Evolutionary conservation across 1,140 invertebrate genomes (phyloP).

Genomic region (Caenorhabditis inopinata): DNA sequence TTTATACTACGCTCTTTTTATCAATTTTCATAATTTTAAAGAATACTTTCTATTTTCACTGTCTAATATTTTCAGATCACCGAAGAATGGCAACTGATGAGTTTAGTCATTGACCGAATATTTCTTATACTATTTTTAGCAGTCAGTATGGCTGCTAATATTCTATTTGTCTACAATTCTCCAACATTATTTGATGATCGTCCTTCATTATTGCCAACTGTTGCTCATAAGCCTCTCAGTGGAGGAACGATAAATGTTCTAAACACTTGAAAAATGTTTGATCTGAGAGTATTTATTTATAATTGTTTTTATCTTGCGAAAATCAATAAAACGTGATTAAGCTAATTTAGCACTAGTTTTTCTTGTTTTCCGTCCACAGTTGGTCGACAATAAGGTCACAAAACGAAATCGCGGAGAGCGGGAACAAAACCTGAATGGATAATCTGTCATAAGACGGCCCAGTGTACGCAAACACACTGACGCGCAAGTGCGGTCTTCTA

Average conservation of each 20-base stretch:
- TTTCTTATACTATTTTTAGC: conserved; percentile 95
- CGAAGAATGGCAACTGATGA: conserved; percentile 95
- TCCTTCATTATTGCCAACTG: conserved; percentile 66
- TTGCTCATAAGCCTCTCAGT: conserved; percentile 23
- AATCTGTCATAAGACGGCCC: conserved; percentile 12
- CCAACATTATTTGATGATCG: conserved; percentile 91
- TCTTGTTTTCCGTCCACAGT: neutral
- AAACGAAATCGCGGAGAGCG: neutral
- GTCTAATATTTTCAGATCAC: conserved; percentile 64
- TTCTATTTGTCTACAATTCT: conserved; percentile 85
- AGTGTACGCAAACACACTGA: neutral
- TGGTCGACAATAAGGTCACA: neutral
- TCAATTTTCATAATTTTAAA: neutral
- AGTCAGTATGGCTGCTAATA: conserved; percentile 80
- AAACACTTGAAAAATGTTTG: neutral
- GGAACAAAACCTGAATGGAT: conserved; percentile 17
- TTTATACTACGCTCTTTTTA: neutral
- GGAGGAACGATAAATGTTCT: conserved; percentile 22
- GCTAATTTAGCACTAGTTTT: neutral
- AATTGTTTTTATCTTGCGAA: neutral
- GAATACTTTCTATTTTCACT: too few relatives aligned
- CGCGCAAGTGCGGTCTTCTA: neutral
- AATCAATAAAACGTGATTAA: neutral
- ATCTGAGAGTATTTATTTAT: neutral
- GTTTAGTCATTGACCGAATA: conserved; percentile 95